Percentiles rank a stretch among this genome's conserved stretches.
phyloP scores from a whole-genome alignment of 2,888 invertebrate genomes.

The Pycnomerus fuliginosus region DNA sequence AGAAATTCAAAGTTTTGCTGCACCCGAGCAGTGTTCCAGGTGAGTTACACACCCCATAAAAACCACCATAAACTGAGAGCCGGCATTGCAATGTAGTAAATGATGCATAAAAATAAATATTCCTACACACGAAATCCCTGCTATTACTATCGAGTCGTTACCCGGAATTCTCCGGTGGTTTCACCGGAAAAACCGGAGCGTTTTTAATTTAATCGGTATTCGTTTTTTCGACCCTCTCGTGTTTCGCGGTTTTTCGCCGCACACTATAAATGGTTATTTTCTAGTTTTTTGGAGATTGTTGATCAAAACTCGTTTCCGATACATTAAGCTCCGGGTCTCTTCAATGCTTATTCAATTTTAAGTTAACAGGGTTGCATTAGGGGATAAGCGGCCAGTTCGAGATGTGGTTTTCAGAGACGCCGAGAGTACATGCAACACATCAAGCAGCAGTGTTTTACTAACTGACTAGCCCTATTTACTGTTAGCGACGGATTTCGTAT shows the following conservation, averaged over 20 bases:
- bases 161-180: constrained; percentile 5
- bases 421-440: constrained; percentile 13
- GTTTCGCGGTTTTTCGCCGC: constrained; percentile 11
- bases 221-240: no score
- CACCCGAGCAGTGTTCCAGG: background rate
- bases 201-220: constrained; percentile 18
- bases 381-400: no score
- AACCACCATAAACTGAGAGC: no score
- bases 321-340: constrained; percentile 24
- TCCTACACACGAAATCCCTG: constrained; percentile 14
- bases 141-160: constrained; percentile 19
- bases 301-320: constrained; percentile 30
- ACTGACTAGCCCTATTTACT: constrained; percentile 18
- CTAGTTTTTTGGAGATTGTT: constrained; percentile 17
- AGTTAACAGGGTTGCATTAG: no score
- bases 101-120: constrained; percentile 26
- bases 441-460: constrained; percentile 18
- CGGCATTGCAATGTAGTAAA: constrained; percentile 16
- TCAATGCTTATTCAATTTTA: constrained; percentile 21
- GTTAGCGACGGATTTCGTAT: background rate
- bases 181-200: constrained; percentile 10
- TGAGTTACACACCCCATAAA: no score
- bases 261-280: constrained; percentile 10
- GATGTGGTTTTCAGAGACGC: no score
- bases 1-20: background rate